Evolutionary conservation across 2,797 vertebrate genomes (phyloP).

Genomic region (Spondyliosoma cantharus): DNA sequence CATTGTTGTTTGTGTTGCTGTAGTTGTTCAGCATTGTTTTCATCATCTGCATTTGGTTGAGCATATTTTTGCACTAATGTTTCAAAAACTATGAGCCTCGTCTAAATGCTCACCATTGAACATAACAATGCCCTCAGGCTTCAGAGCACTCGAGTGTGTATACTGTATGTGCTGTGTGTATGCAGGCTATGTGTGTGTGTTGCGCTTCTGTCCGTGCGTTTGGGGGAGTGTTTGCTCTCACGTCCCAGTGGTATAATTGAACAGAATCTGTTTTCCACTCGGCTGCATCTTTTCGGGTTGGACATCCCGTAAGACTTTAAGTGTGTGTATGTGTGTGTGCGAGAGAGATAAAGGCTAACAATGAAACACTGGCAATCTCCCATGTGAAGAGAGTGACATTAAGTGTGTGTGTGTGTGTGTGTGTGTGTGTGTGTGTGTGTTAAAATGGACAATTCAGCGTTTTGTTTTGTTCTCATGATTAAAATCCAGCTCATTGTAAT

Average conservation of each 20-base stretch:
- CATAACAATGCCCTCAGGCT: background rate
- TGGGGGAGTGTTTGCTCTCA: conserved; percentile 25
- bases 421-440: conserved; percentile 45
- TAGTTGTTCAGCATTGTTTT: background rate
- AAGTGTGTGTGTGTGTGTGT: conserved; percentile 44
- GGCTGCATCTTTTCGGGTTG: conserved; percentile 53
- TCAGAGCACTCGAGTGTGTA: background rate
- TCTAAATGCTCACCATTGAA: background rate
- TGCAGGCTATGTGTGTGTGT: background rate
- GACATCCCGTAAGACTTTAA: conserved; percentile 28
- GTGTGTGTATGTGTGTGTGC: conserved; percentile 23
- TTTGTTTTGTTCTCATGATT: conserved; percentile 27
- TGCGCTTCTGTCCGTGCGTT: background rate
- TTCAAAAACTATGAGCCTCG: background rate
- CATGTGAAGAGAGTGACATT: conserved; percentile 37
- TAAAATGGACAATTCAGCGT: conserved; percentile 37
- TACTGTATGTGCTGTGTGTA: background rate
- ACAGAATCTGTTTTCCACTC: conserved; percentile 70
- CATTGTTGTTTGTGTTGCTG: background rate
- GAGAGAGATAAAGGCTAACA: conserved; percentile 48
- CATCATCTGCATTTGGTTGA: background rate
- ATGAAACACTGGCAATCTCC: conserved; percentile 47
- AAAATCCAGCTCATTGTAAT: conserved; percentile 4
- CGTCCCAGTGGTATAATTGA: conserved; percentile 68
- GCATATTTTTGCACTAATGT: background rate